Base-by-base conservation (phyloP, 2,113 vertebrate species). In the Lontra canadensis region DNA sequence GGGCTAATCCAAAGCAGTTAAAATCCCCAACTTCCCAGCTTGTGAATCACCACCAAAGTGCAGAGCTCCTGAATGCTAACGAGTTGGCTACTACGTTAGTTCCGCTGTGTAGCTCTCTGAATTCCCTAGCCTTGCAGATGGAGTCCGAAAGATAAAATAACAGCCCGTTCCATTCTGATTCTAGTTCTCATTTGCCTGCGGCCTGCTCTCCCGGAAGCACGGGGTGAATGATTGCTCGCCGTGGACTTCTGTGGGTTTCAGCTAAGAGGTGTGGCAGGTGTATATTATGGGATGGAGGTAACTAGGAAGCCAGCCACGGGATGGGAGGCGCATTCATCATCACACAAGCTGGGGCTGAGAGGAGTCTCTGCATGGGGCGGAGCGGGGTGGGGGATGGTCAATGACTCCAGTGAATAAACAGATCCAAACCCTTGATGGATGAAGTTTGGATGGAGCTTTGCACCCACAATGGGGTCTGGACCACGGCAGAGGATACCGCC, bases 1-100 rank as follows among this genome's bases (percentile, higher is more conserved):
- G 94, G 55, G 67, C 86, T 63, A 73, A 84, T 71, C 59, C 1
- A 20, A 29, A 88, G n/a, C 69, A 49, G 92, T 96, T 92, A 59
- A 90, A 96, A 87, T 65, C 47, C 74, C 89, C 57, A 63, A 76
- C 82, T 95, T 94, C 83, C 67, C 78, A 61, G 44, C 69, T 95
- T 73, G 44, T 90, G 82, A 95, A 80, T 90, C 86, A 97, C 74
- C 25, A 42, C 59, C 44, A 44, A 79, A 39, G 31, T 6, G 31
- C 6, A n/a, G 79, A 23, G 3, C 79, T 97, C 84, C 80, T 52
- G 69, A 93, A 81, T 73, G 57, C 57, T 76, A 93, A 81, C 73
- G 83, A 84, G 79, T 57, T 44, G 86, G 82, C 52, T 25, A 21
- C 29, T 11, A 7, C 34, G n/a, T 93, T 80, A 65, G 87, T 61